Evolutionary conservation across 2,797 vertebrate genomes (phyloP), one percentile per base, ranked within the genome.

Genomic region (Malacoctenus gilli): DNA sequence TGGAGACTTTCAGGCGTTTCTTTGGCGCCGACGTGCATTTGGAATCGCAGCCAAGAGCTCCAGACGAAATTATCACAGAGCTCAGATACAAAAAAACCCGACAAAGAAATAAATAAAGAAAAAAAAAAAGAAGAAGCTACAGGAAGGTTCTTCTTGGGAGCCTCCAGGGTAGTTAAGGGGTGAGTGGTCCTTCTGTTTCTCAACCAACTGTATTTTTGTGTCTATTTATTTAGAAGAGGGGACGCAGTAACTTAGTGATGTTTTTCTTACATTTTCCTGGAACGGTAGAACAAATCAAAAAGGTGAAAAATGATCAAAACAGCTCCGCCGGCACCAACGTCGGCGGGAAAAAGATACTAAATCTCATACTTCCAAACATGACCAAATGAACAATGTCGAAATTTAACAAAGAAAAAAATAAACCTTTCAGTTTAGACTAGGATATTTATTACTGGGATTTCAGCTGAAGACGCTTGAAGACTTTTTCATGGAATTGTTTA

Each of bases 401-500:
- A 91, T 89, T 89, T 78, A 89, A 89, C 82, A 89, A 91, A 86
- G 83, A 80, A 86, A 87, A 87, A 84, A 88, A 91, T 77, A 92
- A 91, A 94, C 90, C 92, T 94, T 93, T 92, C 91, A 92, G 93
- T 95, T 94, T 93, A 93, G 93, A 93, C 90, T 94, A 96, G 93
- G 92, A 93, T 95, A 94, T 95, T 95, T 96, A 94, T 94, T 94
- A 95, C 94, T 92, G 91, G 92, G 93, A 93, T 94, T 93, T 93
- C 93, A 95, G 93, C 93, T 94, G 94, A 94, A 93, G 92, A 94
- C 90, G 93, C 94, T 94, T 94, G 91, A 93, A 94, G 92, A 95
- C 94, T 96, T 96, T 96, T 96, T 95, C 95, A 96, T 96, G 94
- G 94, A 94, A 94, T 95, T 95, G 94, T 96, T 95, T 94, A 94